Evolutionary conservation across 2,888 invertebrate genomes (phyloP).

Genomic region (Fabriciana adippe): DNA sequence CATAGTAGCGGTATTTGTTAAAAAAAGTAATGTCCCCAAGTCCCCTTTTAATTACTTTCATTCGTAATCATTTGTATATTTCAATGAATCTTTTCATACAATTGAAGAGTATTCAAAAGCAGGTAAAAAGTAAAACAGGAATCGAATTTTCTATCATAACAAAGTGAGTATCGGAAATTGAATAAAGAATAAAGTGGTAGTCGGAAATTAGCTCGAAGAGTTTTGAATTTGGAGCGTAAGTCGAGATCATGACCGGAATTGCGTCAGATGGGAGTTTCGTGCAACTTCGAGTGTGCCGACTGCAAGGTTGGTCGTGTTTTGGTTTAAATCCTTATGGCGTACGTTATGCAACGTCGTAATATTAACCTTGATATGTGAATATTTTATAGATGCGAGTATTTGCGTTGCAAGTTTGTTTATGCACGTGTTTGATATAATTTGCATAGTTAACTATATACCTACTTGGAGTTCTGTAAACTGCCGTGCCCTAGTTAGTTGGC

Average conservation of each 20-base stretch:
- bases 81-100: conserved; percentile 21
- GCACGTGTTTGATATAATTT: conserved; percentile 18
- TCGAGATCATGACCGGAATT: conserved; percentile 78
- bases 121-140: conserved; percentile 41
- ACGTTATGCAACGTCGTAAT: conserved; percentile 26
- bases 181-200: conserved; percentile 81
- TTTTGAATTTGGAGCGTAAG: conserved; percentile 67
- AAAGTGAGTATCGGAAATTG: conserved; percentile 77
- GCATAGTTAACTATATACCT: background rate
- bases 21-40: background rate
- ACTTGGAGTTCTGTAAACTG: conserved; percentile 1
- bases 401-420: conserved; percentile 16
- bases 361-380: conserved; percentile 27
- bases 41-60: conserved; percentile 43
- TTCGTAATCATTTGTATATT: conserved; percentile 43
- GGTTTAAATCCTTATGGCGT: conserved; percentile 23
- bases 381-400: conserved; percentile 11
- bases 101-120: conserved; percentile 23
- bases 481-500: background rate
- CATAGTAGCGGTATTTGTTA: too few species aligned
- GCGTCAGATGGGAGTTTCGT: conserved; percentile 74
- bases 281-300: conserved; percentile 71
- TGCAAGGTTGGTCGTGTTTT: conserved; percentile 65
- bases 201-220: conserved; percentile 80
- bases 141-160: conserved; percentile 58